Evolutionary conservation across 2,113 vertebrate genomes (phyloP).

Genomic region (Egretta garzetta): DNA sequence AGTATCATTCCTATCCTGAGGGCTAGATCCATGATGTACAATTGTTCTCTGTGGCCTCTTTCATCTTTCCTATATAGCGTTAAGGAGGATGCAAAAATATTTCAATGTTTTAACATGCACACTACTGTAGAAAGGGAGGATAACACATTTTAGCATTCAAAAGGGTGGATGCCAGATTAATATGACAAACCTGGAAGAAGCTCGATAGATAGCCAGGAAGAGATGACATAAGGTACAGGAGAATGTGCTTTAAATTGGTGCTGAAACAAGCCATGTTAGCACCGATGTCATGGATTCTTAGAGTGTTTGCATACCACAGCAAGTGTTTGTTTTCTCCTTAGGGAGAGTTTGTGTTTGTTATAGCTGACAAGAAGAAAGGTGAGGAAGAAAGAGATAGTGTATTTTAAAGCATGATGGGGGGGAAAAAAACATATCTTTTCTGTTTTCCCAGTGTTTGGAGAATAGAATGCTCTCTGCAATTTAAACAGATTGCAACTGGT

Average conservation of each 20-base stretch:
- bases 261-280: not conserved
- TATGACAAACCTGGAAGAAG: constrained; percentile 7
- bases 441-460: not conserved
- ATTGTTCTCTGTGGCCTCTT: constrained; percentile 16
- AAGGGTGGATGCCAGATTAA: not conserved
- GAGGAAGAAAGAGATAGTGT: not conserved
- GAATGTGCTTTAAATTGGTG: constrained; percentile 11
- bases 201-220: not conserved
- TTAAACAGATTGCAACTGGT: not conserved
- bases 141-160: not conserved
- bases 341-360: constrained; percentile 42
- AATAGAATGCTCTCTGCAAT: not conserved
- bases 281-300: not conserved
- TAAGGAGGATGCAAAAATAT: not conserved
- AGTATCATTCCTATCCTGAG: constrained; percentile 36
- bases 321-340: constrained; percentile 51
- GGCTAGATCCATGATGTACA: not conserved
- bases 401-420: not conserved
- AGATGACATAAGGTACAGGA: not conserved
- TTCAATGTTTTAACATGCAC: not conserved
- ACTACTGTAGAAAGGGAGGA: not conserved
- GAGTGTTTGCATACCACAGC: constrained; percentile 41
- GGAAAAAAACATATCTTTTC: not conserved
- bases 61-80: not conserved
- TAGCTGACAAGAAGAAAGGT: constrained; percentile 36